Percentiles rank a stretch among this genome's conserved stretches.
These are phyloP conservation scores for Steinernema feltiae DNA, from an alignment of 1,140 invertebrate species.

Conservation along the genomic window DNA sequence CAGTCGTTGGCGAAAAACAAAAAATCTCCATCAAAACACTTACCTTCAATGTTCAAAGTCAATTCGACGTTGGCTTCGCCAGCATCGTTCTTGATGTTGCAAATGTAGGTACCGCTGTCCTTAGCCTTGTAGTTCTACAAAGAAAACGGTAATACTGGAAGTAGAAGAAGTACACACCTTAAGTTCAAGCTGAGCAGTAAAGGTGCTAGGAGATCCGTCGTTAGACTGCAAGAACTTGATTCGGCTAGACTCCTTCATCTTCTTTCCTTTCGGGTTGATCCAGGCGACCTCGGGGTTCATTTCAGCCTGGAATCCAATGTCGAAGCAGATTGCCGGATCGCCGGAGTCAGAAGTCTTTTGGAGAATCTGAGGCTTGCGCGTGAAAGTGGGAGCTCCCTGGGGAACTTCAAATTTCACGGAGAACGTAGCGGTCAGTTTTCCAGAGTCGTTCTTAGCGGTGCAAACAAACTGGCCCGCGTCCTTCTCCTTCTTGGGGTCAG, in stretches of 20 bases:
- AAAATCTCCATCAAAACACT: conserved; percentile 16
- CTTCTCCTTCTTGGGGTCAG: conserved; percentile 57
- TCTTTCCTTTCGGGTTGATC: conserved; percentile 58
- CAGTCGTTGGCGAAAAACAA: neutral
- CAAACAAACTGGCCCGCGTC: conserved; percentile 57
- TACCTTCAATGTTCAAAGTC: conserved; percentile 89
- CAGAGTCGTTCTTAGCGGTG: conserved; percentile 58
- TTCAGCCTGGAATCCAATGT: conserved; percentile 57
- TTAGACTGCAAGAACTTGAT: conserved; percentile 52
- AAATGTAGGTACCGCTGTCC: conserved; percentile 93
- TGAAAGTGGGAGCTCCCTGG: conserved; percentile 58
- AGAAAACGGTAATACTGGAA: conserved; percentile 29
- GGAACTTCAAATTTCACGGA: conserved; percentile 58
- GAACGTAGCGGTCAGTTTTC: conserved; percentile 57
- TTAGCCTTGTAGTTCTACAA: conserved; percentile 81
- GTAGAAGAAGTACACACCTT: conserved; percentile 40
- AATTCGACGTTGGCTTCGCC: conserved; percentile 97
- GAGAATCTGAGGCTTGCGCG: conserved; percentile 56
- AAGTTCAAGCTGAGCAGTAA: conserved; percentile 56
- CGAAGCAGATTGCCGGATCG: conserved; percentile 57
- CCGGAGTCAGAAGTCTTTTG: conserved; percentile 57
- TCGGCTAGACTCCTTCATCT: conserved; percentile 57
- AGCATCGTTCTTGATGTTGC: conserved; percentile 88
- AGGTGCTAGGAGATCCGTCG: conserved; percentile 55
- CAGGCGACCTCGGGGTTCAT: conserved; percentile 56